Conservation (phyloP, 2,797 vertebrate genomes). For the Aphelocoma californica region DNA sequence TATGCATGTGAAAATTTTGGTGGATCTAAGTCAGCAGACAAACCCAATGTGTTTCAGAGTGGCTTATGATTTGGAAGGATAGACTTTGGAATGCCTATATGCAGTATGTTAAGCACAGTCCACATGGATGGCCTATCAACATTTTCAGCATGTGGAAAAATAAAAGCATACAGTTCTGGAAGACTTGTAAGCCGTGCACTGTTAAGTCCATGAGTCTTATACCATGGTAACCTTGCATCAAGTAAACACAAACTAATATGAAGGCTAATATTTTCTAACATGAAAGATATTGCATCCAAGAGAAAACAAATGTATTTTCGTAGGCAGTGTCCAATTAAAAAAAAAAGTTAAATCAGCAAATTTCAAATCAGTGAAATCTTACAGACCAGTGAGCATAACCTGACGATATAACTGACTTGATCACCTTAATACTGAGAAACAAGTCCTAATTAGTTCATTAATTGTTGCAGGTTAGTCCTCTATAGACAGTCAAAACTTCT, state of each 20-base stretch:
- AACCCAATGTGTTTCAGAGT: background rate
- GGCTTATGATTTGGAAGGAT: background rate
- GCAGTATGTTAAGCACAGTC: background rate
- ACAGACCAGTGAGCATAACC: background rate
- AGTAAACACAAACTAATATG: background rate
- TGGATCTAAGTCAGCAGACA: background rate
- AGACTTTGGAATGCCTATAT: background rate
- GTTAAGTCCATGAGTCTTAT: background rate
- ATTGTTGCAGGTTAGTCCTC: background rate
- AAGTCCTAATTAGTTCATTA: background rate
- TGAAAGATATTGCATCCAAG: background rate
- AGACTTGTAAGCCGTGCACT: background rate
- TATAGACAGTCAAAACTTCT: background rate
- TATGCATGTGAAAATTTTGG: background rate
- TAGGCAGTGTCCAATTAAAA: background rate
- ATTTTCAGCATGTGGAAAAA: background rate
- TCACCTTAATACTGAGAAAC: background rate
- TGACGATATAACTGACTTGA: background rate
- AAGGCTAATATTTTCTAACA: background rate
- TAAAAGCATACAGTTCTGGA: background rate
- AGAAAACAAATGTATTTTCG: background rate
- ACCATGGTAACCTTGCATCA: background rate
- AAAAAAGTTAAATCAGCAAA: background rate
- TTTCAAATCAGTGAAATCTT: background rate
- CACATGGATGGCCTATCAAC: background rate